A percentile compares a stretch with the other conserved stretches of the same genome.
Conservation (phyloP, 2,888 invertebrate genomes). For the Drosophila recens region DNA sequence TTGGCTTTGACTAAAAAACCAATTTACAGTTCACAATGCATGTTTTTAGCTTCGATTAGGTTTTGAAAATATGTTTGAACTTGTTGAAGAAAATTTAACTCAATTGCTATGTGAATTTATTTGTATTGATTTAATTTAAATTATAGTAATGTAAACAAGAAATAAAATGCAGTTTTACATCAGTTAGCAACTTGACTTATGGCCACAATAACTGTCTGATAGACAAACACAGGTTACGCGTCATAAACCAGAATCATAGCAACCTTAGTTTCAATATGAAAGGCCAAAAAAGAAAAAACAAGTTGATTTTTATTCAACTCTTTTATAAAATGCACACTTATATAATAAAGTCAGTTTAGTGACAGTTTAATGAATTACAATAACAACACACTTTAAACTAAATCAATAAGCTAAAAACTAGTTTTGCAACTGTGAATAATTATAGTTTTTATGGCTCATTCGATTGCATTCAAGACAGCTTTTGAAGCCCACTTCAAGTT, state of each 20-base stretch:
- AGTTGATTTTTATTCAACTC: neutral
- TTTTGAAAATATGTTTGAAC: neutral
- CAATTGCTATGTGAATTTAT: too few relatives aligned
- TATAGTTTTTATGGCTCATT: conserved; percentile 17
- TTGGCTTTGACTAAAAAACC: conserved; percentile 42
- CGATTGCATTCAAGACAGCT: conserved; percentile 14
- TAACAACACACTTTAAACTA: conserved; percentile 2
- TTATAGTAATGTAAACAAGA: neutral
- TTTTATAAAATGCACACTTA: neutral
- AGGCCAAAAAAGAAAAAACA: neutral
- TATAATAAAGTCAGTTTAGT: conserved; percentile 2
- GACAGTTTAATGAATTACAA: conserved; percentile 18
- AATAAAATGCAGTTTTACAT: neutral
- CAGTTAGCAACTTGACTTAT: neutral
- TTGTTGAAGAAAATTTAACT: neutral
- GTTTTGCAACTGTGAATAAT: conserved; percentile 36
- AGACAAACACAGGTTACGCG: conserved; percentile 3
- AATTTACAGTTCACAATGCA: conserved; percentile 29
- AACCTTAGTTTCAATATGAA: conserved; percentile 2
- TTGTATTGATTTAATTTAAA: neutral
- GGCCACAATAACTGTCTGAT: neutral
- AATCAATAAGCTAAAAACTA: conserved; percentile 24
- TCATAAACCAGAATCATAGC: neutral
- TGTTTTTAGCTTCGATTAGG: neutral
- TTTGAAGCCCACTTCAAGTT: conserved; percentile 19